phyloP scores from a whole-genome alignment of 2,113 vertebrate genomes.

The Cinclus mexicanus region DNA sequence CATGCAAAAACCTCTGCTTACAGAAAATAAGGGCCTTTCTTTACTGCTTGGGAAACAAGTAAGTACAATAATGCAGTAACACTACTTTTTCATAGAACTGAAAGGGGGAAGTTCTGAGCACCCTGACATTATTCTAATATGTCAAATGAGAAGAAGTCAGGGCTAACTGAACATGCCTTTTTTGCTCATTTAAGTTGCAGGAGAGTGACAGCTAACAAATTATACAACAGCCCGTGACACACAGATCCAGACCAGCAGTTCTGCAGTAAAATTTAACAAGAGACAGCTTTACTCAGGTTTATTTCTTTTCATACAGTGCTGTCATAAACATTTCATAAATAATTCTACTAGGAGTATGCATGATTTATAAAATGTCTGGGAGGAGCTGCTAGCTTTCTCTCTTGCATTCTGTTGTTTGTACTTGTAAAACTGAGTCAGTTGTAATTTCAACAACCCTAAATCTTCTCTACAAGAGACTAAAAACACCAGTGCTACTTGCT shows the following conservation, averaged over 20 bases:
- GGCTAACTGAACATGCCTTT: not conserved
- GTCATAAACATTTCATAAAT: conserved; percentile 62
- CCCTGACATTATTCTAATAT: not conserved
- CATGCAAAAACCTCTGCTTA: not conserved
- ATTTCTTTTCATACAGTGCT: conserved; percentile 8
- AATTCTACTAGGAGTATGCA: conserved; percentile 40
- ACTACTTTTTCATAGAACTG: not conserved
- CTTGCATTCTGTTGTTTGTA: not conserved
- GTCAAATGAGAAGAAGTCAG: not conserved
- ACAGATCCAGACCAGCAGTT: not conserved
- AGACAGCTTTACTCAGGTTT: conserved; percentile 22
- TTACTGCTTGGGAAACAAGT: not conserved
- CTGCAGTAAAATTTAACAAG: conserved; percentile 14
- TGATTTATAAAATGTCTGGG: conserved; percentile 52
- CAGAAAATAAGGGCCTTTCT: not conserved
- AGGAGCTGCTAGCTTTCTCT: conserved; percentile 27
- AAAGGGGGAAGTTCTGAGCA: not conserved
- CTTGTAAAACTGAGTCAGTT: conserved; percentile 46
- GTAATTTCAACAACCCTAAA: conserved; percentile 37
- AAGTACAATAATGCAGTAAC: not conserved
- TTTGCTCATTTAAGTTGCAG: not conserved
- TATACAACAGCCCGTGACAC: not conserved
- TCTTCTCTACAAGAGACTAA: conserved; percentile 15
- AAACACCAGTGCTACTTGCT: not conserved
- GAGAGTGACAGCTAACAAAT: conserved; percentile 32